phyloP scores from a whole-genome alignment of 2,888 invertebrate species.

The Mythimna ferrago region DNA sequence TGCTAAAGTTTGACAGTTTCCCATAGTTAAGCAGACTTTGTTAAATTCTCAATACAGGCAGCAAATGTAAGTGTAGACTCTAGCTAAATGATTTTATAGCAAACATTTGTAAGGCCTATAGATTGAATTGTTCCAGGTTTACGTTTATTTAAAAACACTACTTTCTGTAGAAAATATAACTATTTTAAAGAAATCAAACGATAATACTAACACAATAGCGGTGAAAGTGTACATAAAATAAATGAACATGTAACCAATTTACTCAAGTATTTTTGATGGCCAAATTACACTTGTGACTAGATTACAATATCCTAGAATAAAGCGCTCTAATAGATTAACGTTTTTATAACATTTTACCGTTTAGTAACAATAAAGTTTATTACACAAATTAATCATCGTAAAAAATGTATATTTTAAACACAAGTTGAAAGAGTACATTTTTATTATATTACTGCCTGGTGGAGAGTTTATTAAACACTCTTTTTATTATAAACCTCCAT shows the following conservation, averaged over 20 bases:
- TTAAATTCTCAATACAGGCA: too few relatives aligned
- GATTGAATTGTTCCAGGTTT: slow-evolving; percentile 8
- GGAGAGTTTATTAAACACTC: slow-evolving; percentile 49
- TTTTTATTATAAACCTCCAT: slow-evolving; percentile 48
- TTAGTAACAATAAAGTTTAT: slow-evolving; percentile 31
- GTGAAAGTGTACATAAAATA: background rate
- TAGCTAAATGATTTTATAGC: background rate
- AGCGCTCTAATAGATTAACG: slow-evolving; percentile 7
- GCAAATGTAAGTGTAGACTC: too few relatives aligned
- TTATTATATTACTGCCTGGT: slow-evolving; percentile 38
- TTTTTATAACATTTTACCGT: slow-evolving; percentile 28
- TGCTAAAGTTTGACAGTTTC: too few relatives aligned
- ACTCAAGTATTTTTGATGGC: background rate
- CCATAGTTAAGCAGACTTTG: too few relatives aligned
- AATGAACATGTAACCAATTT: background rate
- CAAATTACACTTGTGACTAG: background rate
- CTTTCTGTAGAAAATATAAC: background rate
- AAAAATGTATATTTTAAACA: slow-evolving; percentile 25
- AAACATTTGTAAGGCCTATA: slow-evolving; percentile 14
- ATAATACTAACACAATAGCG: background rate
- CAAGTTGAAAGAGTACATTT: slow-evolving; percentile 34
- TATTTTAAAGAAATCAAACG: slow-evolving; percentile 11
- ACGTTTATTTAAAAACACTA: background rate
- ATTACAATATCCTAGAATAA: background rate
- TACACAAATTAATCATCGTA: slow-evolving; percentile 43